phyloP scores from a whole-genome alignment of 2,888 invertebrate genomes.

The Blastobasis adustella region DNA sequence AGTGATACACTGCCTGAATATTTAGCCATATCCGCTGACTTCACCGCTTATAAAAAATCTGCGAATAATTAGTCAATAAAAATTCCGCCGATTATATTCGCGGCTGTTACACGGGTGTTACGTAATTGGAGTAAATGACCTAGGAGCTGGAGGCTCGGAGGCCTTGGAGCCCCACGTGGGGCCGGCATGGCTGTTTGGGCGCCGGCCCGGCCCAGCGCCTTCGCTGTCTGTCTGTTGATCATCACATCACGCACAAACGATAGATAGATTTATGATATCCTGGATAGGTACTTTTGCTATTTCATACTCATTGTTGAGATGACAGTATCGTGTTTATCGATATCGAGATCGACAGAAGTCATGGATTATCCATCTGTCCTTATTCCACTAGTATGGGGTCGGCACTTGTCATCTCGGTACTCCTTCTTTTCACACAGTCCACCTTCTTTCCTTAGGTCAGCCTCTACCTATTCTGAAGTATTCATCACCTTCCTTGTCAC shows the following conservation, averaged over 20 bases:
- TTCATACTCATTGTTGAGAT: too few relatives aligned
- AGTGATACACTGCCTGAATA: conserved; percentile 73
- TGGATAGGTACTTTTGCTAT: too few relatives aligned
- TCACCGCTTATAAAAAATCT: conserved; percentile 68
- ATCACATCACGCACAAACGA: background rate
- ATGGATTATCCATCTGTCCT: too few relatives aligned
- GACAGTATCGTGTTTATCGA: too few relatives aligned
- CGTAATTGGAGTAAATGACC: conserved; percentile 74
- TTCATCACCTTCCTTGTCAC: too few relatives aligned
- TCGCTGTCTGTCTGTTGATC: background rate
- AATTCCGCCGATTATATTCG: conserved; percentile 69
- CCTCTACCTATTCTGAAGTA: too few relatives aligned
- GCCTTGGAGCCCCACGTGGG: conserved; percentile 14
- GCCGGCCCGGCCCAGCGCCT: background rate
- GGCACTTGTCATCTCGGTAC: too few relatives aligned
- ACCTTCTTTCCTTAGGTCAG: too few relatives aligned
- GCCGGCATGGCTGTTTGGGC: background rate
- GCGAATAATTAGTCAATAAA: conserved; percentile 74
- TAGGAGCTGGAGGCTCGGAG: conserved; percentile 30
- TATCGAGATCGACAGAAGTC: too few relatives aligned
- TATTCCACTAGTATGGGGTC: too few relatives aligned
- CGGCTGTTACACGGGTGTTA: conserved; percentile 68
- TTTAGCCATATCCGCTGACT: conserved; percentile 74
- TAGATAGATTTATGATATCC: too few relatives aligned
- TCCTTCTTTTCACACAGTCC: too few relatives aligned